Evolutionary conservation across 2,797 vertebrate genomes (phyloP).

Genomic region (Eulemur coronatus): DNA sequence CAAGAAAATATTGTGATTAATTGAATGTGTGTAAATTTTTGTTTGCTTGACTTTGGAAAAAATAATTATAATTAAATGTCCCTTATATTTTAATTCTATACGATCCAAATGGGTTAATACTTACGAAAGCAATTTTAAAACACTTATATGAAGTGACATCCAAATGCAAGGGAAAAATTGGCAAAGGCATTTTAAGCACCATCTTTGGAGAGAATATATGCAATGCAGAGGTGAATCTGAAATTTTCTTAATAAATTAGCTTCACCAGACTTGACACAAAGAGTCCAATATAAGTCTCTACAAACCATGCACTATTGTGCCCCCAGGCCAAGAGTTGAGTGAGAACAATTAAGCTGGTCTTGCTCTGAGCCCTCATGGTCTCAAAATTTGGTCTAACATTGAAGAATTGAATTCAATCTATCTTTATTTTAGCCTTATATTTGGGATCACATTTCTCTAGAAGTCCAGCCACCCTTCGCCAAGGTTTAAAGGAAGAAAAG

Average conservation of each 20-base stretch:
- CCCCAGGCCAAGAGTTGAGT: background rate
- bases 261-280: background rate
- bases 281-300: background rate
- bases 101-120: background rate
- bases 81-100: background rate
- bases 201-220: background rate
- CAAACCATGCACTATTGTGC: background rate
- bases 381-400: background rate
- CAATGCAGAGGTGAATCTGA: background rate
- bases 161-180: background rate
- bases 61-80: background rate
- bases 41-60: background rate
- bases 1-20: background rate
- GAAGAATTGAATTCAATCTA: background rate
- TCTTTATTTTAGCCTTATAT: slow-evolving; percentile 13
- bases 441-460: background rate
- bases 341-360: background rate
- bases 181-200: background rate
- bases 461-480: background rate
- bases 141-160: background rate
- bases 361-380: background rate
- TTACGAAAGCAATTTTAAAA: slow-evolving; percentile 8
- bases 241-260: background rate
- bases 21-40: background rate
- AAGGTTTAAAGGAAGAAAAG: background rate